Percentiles rank a stretch among this genome's conserved stretches.
Evolutionary conservation across 64 coral and sea anemone species (phyloP).

Genomic region (Actinia equina): DNA sequence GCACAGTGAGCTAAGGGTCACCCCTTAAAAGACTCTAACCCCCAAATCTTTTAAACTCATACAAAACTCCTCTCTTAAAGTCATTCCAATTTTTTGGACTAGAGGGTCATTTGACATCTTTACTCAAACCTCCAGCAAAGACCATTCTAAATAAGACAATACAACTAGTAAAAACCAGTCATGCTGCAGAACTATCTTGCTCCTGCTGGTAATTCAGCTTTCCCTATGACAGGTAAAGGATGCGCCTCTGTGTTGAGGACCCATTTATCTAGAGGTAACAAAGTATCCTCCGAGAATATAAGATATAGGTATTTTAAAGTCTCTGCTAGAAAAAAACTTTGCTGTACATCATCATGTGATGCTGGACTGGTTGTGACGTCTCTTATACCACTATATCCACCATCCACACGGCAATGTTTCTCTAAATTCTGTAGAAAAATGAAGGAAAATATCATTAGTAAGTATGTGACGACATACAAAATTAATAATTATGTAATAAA

Average conservation of each 20-base stretch:
- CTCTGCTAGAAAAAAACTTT: slow-evolving; percentile 98
- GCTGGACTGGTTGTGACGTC: slow-evolving; percentile 61
- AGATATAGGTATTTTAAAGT: slow-evolving; percentile 97
- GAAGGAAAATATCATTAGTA: too few relatives aligned
- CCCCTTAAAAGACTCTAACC: too few relatives aligned
- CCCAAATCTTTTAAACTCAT: too few relatives aligned
- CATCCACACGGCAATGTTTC: slow-evolving; percentile 72
- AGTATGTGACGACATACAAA: too few relatives aligned
- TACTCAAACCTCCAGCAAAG: neutral
- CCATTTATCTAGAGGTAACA: slow-evolving; percentile 87
- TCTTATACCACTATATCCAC: slow-evolving; percentile 81
- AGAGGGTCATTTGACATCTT: too few relatives aligned
- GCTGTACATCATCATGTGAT: slow-evolving; percentile 90
- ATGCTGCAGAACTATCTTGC: neutral
- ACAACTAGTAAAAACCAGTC: neutral
- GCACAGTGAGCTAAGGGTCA: too few relatives aligned
- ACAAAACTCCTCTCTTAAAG: too few relatives aligned
- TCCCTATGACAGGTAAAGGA: slow-evolving; percentile 82
- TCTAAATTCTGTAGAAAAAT: slow-evolving; percentile 63
- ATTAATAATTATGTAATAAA: too few relatives aligned
- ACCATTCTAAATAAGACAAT: neutral
- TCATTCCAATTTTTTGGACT: too few relatives aligned
- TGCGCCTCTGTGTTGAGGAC: slow-evolving; percentile 95
- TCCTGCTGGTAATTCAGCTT: slow-evolving; percentile 21
- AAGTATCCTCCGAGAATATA: slow-evolving; percentile 93